Evolutionary conservation across 2,113 vertebrate species (phyloP), one percentile per base, ranked within the genome.

Genomic region (Alouatta palliata): DNA sequence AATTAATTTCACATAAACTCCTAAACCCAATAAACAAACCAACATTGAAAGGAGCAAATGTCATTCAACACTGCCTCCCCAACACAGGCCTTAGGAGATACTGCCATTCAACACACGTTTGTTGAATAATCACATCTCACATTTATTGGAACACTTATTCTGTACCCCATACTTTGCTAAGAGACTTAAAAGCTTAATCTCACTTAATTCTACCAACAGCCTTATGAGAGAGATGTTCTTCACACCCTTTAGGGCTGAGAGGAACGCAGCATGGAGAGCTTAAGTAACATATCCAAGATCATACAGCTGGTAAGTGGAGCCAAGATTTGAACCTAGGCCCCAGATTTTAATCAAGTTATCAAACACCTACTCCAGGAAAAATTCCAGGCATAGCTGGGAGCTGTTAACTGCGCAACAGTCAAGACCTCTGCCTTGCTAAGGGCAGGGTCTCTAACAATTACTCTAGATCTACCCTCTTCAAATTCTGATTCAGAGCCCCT

Each of bases 1-100:
- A 94, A 66, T 45, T 52, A 87, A 91, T 49, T 96, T 87, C 52
- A 93, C 14, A 61, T 68, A 94, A 45, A 14, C 61, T 91, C 37
- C 12, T 84, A 27, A 94, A 13, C 23, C 40, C 35, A 81, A 1
- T 49, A 81, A 91, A 93, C 1, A 58, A 89, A 61, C 13, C 52
- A 88, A 68, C 13, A 8, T 47, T 27, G 73, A 85, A 32, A 89
- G 0, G 4, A 81, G 56, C 17, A 16, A 32, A 35, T 66, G 14
- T 58, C 40, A 70, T 37, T 89, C 43, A 47, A 64, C 49, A 71
- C 1, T 30, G 25, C 8, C 21, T 64, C 56, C n/a, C 54, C 88
- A 40, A 88, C 37, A 52, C 9, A 75, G 82, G 52, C 12, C 23
- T 54, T 37, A 76, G 17, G 19, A 54, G 37, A 25, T 40, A 30